Conservation (phyloP, 2,888 invertebrate genomes). For the Eupithecia subumbrata region DNA sequence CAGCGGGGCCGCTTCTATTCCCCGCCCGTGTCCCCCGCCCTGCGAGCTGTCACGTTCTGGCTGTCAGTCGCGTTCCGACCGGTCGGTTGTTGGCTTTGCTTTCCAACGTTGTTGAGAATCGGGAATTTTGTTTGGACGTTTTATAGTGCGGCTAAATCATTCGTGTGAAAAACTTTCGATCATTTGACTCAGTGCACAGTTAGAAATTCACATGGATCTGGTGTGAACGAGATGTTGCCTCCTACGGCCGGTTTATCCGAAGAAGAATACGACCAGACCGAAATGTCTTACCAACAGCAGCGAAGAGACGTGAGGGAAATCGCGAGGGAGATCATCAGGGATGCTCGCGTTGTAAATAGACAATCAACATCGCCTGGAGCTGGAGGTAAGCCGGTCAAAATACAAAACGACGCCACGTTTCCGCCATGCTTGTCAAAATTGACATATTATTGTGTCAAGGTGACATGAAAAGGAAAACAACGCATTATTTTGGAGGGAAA, state of each 20-base stretch:
- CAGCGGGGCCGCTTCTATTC: conserved; percentile 70
- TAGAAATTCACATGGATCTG: conserved; percentile 74
- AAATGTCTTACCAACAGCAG: conserved; percentile 77
- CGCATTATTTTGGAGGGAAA: conserved; percentile 59
- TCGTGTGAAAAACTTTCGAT: conserved; percentile 23
- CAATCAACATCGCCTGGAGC: conserved; percentile 80
- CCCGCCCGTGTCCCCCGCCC: conserved; percentile 77
- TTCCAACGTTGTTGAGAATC: conserved; percentile 55
- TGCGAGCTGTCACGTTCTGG: conserved; percentile 12
- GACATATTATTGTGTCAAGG: conserved; percentile 82
- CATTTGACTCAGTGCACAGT: conserved; percentile 57
- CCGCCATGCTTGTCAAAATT: conserved; percentile 83
- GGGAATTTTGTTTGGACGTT: conserved; percentile 61
- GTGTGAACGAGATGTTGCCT: conserved; percentile 76
- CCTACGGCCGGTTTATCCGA: conserved; percentile 80
- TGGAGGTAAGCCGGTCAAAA: conserved; percentile 76
- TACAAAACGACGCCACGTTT: conserved; percentile 82
- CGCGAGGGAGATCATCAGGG: conserved; percentile 77
- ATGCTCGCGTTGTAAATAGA: conserved; percentile 74
- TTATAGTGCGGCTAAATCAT: conserved; percentile 39
- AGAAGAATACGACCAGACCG: conserved; percentile 78
- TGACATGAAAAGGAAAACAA: conserved; percentile 82
- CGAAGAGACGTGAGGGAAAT: conserved; percentile 78
- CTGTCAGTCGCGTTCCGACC: conserved; percentile 77
- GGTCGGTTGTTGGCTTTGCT: conserved; percentile 64